These are phyloP conservation scores for Pica pica DNA, from an alignment of 2,113 vertebrate genomes.

Conservation along the genomic window DNA sequence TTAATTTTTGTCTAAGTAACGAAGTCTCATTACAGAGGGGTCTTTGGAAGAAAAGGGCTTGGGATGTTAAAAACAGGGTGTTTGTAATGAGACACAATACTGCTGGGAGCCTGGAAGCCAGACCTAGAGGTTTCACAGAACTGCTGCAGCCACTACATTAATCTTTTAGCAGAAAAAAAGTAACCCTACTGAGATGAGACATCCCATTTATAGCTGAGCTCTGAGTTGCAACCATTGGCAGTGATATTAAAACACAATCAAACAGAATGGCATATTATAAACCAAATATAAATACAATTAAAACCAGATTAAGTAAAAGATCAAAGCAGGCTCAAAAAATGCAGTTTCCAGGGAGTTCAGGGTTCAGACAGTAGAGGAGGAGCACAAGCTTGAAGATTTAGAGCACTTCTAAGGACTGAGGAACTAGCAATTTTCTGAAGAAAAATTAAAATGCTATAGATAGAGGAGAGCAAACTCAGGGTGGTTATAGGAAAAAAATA, in stretches of 20 bases:
- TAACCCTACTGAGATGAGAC: constrained; percentile 52
- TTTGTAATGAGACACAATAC: constrained; percentile 40
- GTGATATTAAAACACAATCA: constrained; percentile 52
- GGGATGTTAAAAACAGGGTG: constrained; percentile 27
- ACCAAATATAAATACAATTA: constrained; percentile 63
- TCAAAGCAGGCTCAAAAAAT: constrained; percentile 21
- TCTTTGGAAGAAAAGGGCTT: constrained; percentile 5
- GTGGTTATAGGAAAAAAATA: background rate
- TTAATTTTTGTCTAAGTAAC: constrained; percentile 62
- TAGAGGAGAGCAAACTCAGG: background rate
- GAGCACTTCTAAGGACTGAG: background rate
- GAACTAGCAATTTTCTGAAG: background rate
- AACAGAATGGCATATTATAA: constrained; percentile 56
- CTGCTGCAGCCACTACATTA: constrained; percentile 46
- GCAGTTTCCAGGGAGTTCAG: constrained; percentile 31
- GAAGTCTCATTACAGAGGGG: constrained; percentile 52
- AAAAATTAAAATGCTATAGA: background rate
- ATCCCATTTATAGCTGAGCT: constrained; percentile 6
- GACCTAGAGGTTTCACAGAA: constrained; percentile 45
- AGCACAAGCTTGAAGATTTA: background rate
- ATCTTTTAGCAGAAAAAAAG: constrained; percentile 58
- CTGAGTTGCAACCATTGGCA: constrained; percentile 36
- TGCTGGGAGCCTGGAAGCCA: constrained; percentile 44
- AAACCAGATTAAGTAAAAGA: constrained; percentile 44
- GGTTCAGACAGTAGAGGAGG: constrained; percentile 18